phyloP scores from a whole-genome alignment of 2,113 vertebrate species.

The Gracilinanus agilis region DNA sequence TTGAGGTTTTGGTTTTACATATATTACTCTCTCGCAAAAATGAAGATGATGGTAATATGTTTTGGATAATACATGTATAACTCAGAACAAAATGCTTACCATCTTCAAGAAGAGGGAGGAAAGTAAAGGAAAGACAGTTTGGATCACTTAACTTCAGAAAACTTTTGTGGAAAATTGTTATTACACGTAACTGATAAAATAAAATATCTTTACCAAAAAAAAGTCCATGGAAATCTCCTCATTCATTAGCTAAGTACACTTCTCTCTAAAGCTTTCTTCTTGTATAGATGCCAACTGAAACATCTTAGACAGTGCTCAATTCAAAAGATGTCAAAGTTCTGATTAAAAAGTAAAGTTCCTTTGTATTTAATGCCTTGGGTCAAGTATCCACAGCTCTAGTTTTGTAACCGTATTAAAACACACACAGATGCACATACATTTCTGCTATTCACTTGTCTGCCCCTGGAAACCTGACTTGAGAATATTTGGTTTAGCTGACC shows the following conservation, averaged over 20 bases:
- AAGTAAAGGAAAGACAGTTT: too few species aligned
- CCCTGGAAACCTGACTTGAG: constrained; percentile 23
- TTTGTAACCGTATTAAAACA: background rate
- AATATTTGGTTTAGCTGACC: background rate
- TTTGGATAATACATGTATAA: too few species aligned
- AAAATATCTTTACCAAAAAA: too few species aligned
- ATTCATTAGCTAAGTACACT: background rate
- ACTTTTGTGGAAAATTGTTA: too few species aligned
- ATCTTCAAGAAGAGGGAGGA: too few species aligned
- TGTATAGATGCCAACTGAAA: background rate
- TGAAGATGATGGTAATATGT: too few species aligned
- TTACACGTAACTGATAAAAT: too few species aligned
- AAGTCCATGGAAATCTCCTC: background rate
- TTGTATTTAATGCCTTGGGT: background rate
- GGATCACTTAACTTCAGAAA: too few species aligned
- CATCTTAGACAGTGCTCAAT: background rate
- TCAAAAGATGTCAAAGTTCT: constrained; percentile 23
- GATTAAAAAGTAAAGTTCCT: constrained; percentile 28
- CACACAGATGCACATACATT: background rate
- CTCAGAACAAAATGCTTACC: too few species aligned
- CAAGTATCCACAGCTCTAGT: background rate
- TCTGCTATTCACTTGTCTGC: constrained; percentile 9
- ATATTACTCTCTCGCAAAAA: too few species aligned
- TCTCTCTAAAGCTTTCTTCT: background rate
- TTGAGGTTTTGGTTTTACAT: too few species aligned